Conservation (phyloP, 1,140 invertebrate genomes). For the Diuraphis noxia region DNA sequence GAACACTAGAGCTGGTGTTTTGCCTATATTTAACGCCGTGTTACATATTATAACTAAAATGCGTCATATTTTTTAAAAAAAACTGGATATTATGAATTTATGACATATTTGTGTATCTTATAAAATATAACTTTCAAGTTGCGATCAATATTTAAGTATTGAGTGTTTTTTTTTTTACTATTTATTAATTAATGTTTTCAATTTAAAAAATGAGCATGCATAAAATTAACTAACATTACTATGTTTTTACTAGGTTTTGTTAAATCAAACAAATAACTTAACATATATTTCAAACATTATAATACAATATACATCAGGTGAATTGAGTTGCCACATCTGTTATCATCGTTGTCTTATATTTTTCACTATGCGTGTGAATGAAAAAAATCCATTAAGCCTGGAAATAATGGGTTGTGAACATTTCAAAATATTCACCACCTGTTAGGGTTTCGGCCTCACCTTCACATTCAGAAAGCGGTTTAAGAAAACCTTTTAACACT, state of each 20-base stretch:
- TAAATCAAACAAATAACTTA: not conserved
- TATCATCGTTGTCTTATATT: not conserved
- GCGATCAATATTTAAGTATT: not conserved
- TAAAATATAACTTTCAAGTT: not conserved
- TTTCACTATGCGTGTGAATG: not conserved
- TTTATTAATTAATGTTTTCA: not conserved
- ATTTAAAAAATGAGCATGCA: not conserved
- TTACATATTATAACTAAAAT: not conserved
- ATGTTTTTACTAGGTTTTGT: not conserved
- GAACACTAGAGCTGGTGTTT: not conserved
- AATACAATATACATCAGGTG: not conserved
- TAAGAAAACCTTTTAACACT: slow-evolving; percentile 6
- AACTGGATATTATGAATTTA: not conserved
- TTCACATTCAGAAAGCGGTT: not conserved
- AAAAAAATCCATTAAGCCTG: not conserved
- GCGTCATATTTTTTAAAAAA: not conserved
- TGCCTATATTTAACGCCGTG: not conserved
- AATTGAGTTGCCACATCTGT: not conserved
- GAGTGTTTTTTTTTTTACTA: not conserved
- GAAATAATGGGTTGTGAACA: not conserved
- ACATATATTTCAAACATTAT: not conserved
- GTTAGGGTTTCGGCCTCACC: not conserved
- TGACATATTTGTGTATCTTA: not conserved
- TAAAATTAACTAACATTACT: not conserved
- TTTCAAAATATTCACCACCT: slow-evolving; percentile 16